Base-by-base conservation (phyloP, 37 sponge, comb jelly and placozoan genomes). In the Haliclona indistincta region DNA sequence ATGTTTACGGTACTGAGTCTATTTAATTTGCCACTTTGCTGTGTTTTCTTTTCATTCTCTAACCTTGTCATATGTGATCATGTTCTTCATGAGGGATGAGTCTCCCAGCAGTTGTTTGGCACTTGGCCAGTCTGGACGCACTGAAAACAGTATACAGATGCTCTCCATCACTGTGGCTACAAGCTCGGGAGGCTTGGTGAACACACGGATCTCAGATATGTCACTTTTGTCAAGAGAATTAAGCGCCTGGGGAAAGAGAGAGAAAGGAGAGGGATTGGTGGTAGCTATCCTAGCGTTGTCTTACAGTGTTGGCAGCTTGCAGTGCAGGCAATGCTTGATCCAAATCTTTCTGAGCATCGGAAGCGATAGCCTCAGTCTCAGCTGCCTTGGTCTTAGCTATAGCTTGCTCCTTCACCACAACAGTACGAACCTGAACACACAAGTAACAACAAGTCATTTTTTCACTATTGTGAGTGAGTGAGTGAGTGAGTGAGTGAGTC, bases 201-300 rank as follows among this genome's bases (percentile, higher is more conserved):
- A 95, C 68, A 90, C 97, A 65, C 96, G 76, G 19, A 99, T 75
- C 80, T 99, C 99, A 54, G 96, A 86, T 45, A 99, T 95, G 70
- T 99, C 96, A 85, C 79, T 89, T 58, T 99, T 99, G 77, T 99
- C 96, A 62, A 99, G 80, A 20, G 99, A 76, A 84, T 99, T 86
- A 32, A 94, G 76, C 40, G 99, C 95, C 86, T 91, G 28, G 43
- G 44, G 29, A 47, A 32, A 47, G 30, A 47, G 49, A 70, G 49
- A 15, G 43, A 29, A 32, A 32, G 43, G 32, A 47, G 49, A 44
- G 49, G 49, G 49, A 44, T 20, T 6, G 38, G 28, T 23, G 22
- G 71, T 26, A 7, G 36, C 15, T 38, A 67, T 33, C n/a, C n/a
- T 15, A 35, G 11, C 25, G 51, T 39, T 20, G 26, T 19, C 1